phyloP scores from a whole-genome alignment of 2,797 vertebrate genomes.

The Pampus argenteus region DNA sequence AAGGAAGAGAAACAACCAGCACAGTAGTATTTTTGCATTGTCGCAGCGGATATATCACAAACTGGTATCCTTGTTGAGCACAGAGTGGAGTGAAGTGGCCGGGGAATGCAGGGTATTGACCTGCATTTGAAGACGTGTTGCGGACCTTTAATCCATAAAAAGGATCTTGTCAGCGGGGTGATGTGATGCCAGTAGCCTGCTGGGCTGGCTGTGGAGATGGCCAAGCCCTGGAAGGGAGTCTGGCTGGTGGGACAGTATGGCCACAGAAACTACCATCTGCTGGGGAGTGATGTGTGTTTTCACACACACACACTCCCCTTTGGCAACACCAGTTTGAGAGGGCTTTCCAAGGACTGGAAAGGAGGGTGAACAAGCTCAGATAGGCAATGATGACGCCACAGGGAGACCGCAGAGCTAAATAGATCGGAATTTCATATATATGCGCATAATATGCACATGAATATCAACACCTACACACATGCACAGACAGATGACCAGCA shows the following conservation, averaged over 20 bases:
- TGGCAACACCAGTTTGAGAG: conserved; percentile 71
- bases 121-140: conserved; percentile 73
- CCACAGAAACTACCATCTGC: conserved; percentile 85
- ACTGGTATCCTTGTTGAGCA: conserved; percentile 14
- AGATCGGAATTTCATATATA: conserved; percentile 24
- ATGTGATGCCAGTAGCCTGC: conserved; percentile 76
- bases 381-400: conserved; percentile 52
- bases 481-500: background rate
- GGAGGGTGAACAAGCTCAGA: conserved; percentile 45
- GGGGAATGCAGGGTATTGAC: conserved; percentile 62
- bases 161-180: conserved; percentile 73
- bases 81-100: conserved; percentile 39
- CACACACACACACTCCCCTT: conserved; percentile 61
- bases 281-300: conserved; percentile 75
- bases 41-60: conserved; percentile 30
- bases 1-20: conserved; percentile 13
- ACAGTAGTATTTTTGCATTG: conserved; percentile 25
- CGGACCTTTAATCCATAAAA: conserved; percentile 74
- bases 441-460: background rate
- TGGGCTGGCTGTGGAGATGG: conserved; percentile 72
- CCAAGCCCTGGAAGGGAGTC: conserved; percentile 78
- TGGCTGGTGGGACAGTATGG: conserved; percentile 82
- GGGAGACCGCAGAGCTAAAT: conserved; percentile 50
- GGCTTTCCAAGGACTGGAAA: conserved; percentile 76
- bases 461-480: conserved; percentile 1